These are phyloP conservation scores for Trilocha varians DNA, from an alignment of 2,888 invertebrate genomes.

Conservation along the genomic window DNA sequence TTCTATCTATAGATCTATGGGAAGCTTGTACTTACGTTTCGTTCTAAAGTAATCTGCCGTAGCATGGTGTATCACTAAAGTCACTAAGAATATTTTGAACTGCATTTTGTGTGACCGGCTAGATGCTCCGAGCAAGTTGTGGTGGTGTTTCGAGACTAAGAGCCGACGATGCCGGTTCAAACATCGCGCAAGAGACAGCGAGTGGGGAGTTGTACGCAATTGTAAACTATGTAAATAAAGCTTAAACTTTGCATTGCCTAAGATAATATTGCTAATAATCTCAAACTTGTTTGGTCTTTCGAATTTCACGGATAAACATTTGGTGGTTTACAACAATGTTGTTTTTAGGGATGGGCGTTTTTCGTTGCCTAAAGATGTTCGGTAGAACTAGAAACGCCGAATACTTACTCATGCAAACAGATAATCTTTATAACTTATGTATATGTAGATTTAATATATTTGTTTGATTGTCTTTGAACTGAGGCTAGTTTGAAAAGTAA, in stretches of 20 bases:
- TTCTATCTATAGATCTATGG: too few species aligned
- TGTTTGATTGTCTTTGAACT: too few species aligned
- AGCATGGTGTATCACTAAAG: constrained; percentile 45
- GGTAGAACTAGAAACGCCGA: too few species aligned
- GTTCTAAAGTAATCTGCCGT: constrained; percentile 54
- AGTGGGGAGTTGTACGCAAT: constrained; percentile 63
- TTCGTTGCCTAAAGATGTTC: too few species aligned
- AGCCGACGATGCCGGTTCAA: constrained; percentile 33
- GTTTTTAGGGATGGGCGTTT: too few species aligned
- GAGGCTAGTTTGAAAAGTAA: too few species aligned
- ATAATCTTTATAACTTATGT: too few species aligned
- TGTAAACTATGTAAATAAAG: constrained; percentile 62
- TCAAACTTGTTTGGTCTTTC: constrained; percentile 5
- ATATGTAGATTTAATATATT: too few species aligned
- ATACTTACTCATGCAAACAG: too few species aligned
- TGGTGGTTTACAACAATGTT: background rate
- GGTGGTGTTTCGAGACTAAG: constrained; percentile 52
- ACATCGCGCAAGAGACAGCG: constrained; percentile 31
- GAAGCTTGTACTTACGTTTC: constrained; percentile 52
- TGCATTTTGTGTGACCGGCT: constrained; percentile 39
- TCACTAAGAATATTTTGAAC: constrained; percentile 57
- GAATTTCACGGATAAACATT: too few species aligned
- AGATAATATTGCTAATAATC: constrained; percentile 37
- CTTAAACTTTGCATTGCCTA: constrained; percentile 46
- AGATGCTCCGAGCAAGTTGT: constrained; percentile 44